These are phyloP conservation scores for Drosophila kuntzei DNA, from an alignment of 2,888 invertebrate species.

Conservation along the genomic window DNA sequence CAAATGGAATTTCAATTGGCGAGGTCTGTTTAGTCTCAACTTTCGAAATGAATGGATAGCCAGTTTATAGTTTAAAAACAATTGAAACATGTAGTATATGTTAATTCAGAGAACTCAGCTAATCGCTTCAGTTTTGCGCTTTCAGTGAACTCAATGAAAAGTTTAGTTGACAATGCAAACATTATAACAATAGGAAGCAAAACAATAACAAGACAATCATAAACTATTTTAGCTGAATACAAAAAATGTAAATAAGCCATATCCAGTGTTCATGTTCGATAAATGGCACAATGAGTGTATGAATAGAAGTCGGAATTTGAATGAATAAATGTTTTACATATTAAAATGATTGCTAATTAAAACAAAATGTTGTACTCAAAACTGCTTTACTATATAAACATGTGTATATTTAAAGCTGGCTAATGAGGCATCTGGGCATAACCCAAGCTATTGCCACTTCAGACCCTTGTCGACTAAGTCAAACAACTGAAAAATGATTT, in stretches of 20 bases:
- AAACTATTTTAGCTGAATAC: conserved; percentile 10
- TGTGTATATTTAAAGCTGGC: conserved; percentile 23
- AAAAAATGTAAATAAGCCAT: conserved; percentile 39
- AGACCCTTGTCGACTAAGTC: conserved; percentile 20
- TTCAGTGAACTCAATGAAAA: conserved; percentile 34
- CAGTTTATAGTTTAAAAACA: neutral
- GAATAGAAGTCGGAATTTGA: conserved; percentile 8
- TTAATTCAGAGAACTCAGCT: conserved; percentile 24
- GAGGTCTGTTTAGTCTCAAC: no score
- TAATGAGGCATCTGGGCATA: conserved; percentile 32
- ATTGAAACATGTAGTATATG: conserved; percentile 7
- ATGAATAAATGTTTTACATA: conserved; percentile 32
- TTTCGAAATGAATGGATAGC: neutral
- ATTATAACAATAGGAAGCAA: conserved; percentile 9
- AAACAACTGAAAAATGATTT: conserved; percentile 54
- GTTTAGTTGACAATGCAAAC: conserved; percentile 9
- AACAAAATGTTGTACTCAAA: conserved; percentile 49
- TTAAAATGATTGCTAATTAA: conserved; percentile 63
- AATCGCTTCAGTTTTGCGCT: conserved; percentile 22
- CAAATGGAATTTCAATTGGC: no score
- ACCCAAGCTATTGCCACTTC: conserved; percentile 20
- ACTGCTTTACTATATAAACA: neutral
- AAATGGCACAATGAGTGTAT: conserved; percentile 26
- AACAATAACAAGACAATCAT: conserved; percentile 13
- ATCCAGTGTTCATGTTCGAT: conserved; percentile 26